Evolutionary conservation across 1,140 invertebrate genomes (phyloP).

Genomic region (Drosophila guanche): DNA sequence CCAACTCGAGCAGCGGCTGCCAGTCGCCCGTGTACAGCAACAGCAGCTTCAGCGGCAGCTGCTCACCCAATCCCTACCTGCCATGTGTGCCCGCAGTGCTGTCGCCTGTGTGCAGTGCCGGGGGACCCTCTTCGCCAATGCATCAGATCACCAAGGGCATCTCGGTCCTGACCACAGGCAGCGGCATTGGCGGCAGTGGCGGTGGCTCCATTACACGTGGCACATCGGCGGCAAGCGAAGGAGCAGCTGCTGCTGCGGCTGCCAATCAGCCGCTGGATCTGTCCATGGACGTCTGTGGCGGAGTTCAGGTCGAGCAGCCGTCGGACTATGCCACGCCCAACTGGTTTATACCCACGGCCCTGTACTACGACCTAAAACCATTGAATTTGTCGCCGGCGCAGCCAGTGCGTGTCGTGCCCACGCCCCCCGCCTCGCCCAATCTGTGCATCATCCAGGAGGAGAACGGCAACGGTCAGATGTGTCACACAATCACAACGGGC

Average conservation of each 20-base stretch:
- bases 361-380: conserved; percentile 84
- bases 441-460: conserved; percentile 95
- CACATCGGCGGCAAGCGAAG: conserved; percentile 85
- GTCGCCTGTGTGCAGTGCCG: conserved; percentile 35
- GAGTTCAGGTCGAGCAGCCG: conserved; percentile 23
- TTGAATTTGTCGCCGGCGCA: conserved; percentile 86
- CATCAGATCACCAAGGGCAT: conserved; percentile 85
- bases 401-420: conserved; percentile 76
- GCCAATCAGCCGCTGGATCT: conserved; percentile 75
- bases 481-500: conserved; percentile 74
- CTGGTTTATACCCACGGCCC: conserved; percentile 80
- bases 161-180: conserved; percentile 86
- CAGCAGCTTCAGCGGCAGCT: conserved; percentile 72
- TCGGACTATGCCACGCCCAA: conserved; percentile 57
- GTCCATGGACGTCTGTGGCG: conserved; percentile 76
- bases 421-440: conserved; percentile 84
- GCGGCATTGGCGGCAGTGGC: conserved; percentile 56
- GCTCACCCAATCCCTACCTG: conserved; percentile 76
- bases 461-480: conserved; percentile 82
- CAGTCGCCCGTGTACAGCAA: conserved; percentile 76
- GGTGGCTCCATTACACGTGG: conserved; percentile 91
- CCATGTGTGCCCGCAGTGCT: conserved; percentile 41
- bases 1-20: conserved; percentile 74
- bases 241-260: conserved; percentile 40
- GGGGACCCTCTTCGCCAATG: conserved; percentile 71